Conservation (phyloP, 2,113 vertebrate genomes). For the cattle (Bos taurus) region DNA sequence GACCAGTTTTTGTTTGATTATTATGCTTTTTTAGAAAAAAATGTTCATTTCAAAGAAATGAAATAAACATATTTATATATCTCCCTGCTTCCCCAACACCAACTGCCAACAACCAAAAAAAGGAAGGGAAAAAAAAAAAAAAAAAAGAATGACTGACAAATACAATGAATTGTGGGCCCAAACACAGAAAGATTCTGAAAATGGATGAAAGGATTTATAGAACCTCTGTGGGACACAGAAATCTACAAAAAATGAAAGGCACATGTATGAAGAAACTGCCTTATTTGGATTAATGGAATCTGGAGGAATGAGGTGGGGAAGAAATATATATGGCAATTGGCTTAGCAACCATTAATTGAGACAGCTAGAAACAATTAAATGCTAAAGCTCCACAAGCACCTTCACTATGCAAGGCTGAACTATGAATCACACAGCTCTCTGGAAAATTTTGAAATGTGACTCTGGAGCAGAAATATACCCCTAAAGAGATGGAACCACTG, state of each 20-base stretch:
- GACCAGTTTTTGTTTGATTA: background rate
- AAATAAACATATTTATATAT: background rate
- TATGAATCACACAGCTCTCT: slow-evolving; percentile 12
- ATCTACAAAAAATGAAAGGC: background rate
- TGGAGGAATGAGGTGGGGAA: background rate
- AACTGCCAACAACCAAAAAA: background rate
- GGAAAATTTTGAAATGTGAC: slow-evolving; percentile 22
- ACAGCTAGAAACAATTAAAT: slow-evolving; percentile 58
- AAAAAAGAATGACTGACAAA: background rate
- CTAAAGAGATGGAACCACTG: slow-evolving; percentile 53
- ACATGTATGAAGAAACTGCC: background rate
- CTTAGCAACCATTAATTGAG: slow-evolving; percentile 56
- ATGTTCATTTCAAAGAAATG: background rate
- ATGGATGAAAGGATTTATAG: background rate
- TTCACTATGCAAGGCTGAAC: background rate
- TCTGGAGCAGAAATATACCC: slow-evolving; percentile 19
- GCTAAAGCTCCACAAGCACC: slow-evolving; percentile 37
- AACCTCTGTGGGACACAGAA: background rate
- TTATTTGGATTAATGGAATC: background rate
- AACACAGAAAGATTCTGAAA: background rate
- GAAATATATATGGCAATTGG: background rate
- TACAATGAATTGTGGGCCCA: background rate
- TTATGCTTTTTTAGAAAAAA: background rate
- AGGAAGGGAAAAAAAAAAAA: background rate
- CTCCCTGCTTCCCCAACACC: background rate